Evolutionary conservation across 2,888 invertebrate genomes (phyloP).

Genomic region (Synergus gifuensis): DNA sequence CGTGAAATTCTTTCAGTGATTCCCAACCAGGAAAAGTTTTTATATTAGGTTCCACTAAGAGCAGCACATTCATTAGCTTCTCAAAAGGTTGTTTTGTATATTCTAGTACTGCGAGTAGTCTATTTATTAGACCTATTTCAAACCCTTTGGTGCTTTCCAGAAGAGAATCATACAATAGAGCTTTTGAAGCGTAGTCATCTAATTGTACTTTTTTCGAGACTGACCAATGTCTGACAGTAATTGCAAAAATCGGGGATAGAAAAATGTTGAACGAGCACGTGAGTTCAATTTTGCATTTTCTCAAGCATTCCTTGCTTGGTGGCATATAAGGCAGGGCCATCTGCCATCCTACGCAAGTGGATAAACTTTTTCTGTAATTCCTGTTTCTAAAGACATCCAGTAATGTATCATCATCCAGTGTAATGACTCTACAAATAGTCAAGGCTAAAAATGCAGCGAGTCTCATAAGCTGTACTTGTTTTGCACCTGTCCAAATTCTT

Average conservation of each 20-base stretch:
- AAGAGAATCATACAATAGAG: background rate
- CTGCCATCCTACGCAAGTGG: background rate
- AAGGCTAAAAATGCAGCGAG: too few species aligned
- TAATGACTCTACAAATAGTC: background rate
- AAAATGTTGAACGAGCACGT: background rate
- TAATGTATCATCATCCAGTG: background rate
- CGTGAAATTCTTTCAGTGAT: background rate
- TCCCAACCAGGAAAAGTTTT: background rate
- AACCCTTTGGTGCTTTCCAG: background rate
- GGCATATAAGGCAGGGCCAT: background rate
- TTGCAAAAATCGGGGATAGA: background rate
- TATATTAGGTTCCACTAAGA: background rate
- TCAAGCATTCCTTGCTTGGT: background rate
- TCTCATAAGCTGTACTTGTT: background rate
- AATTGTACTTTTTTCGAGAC: background rate
- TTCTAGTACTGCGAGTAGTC: background rate
- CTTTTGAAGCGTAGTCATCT: slow-evolving; percentile 7
- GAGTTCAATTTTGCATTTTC: background rate
- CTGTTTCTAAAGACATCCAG: background rate
- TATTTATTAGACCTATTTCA: background rate
- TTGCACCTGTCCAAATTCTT: background rate
- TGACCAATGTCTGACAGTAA: background rate
- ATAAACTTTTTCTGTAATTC: background rate
- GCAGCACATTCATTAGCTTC: background rate
- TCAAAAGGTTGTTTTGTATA: background rate